Evolutionary conservation across 2,888 invertebrate species (phyloP).

Genomic region (Lasius fuliginosus): DNA sequence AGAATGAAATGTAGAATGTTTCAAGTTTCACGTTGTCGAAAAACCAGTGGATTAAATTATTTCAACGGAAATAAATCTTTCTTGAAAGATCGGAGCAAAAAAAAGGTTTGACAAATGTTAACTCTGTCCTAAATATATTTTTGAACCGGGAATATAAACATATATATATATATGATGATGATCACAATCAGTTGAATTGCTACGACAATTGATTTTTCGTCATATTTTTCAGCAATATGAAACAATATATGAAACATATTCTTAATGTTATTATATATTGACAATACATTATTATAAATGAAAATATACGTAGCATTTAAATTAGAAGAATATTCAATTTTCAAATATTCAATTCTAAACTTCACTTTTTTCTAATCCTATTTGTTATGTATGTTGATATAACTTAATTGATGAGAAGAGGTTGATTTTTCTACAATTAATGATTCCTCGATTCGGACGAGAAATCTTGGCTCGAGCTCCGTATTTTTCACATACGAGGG

Average conservation of each 20-base stretch:
- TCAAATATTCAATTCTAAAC: background rate
- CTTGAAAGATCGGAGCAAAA: background rate
- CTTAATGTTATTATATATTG: background rate
- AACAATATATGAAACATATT: background rate
- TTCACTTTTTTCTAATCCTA: background rate
- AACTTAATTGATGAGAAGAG: background rate
- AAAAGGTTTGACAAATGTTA: background rate
- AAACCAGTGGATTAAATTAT: background rate
- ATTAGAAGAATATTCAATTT: background rate
- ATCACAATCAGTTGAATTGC: background rate
- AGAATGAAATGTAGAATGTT: constrained; percentile 21
- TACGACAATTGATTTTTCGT: background rate
- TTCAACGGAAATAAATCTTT: constrained; percentile 12
- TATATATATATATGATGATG: background rate
- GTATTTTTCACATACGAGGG: background rate
- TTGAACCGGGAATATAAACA: background rate
- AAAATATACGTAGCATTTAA: background rate
- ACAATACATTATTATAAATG: background rate
- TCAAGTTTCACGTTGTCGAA: constrained; percentile 12
- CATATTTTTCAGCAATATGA: background rate
- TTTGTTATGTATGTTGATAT: background rate
- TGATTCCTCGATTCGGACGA: background rate
- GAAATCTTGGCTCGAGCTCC: background rate
- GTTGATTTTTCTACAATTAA: background rate
- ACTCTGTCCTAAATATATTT: background rate